Base-by-base conservation (phyloP, 2,113 vertebrate species). In the Haliaeetus leucogaster region DNA sequence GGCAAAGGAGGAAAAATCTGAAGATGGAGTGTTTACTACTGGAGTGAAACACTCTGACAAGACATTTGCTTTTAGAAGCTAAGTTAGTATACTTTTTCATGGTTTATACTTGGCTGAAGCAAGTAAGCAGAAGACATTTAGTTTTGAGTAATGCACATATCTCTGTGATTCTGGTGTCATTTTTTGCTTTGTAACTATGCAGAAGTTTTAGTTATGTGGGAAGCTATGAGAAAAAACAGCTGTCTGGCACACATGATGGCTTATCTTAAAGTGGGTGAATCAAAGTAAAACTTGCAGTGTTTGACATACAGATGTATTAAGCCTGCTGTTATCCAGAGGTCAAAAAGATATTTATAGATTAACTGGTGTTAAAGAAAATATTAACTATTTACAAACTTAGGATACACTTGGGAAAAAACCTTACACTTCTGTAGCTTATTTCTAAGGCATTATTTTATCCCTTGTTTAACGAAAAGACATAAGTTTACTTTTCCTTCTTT, bases 181-280 rank as follows among this genome's bases (percentile, higher is more conserved):
- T 94, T 96, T 92, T 68, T 80, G 77, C 81, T 96, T 71, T 73
- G 89, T 82, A 95, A 85, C 92, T 93, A 90, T 71, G 91, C 93
- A 97, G 84, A 90, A 90, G 86, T 94, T 97, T 95, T 97, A 73
- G 84, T 95, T 94, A 52, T 91, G 78, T 81, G 81, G 63, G 71
- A 95, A 94, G 74, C 55, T 86, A 50, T 95, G 95, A 97, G 93
- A 85, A 94, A 83, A 94, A 96, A n/a, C 93, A 97, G 93, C 94
- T 95, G 96, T 90, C 87, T 96, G 93, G 91, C 83, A 92, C 88
- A 52, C 70, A 65, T 43, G 48, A 65, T 93, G 68, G 78, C 86
- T 94, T 94, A 82, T 90, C 93, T 94, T 94, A 83, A 90, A 96
- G 59, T 47, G 82, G 38, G n/a, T 67, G 96, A 96, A 93, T 94